Percentiles rank a stretch among this genome's conserved stretches.
These are phyloP conservation scores for Eilema caniola DNA, from an alignment of 2,888 invertebrate species.

Conservation along the genomic window DNA sequence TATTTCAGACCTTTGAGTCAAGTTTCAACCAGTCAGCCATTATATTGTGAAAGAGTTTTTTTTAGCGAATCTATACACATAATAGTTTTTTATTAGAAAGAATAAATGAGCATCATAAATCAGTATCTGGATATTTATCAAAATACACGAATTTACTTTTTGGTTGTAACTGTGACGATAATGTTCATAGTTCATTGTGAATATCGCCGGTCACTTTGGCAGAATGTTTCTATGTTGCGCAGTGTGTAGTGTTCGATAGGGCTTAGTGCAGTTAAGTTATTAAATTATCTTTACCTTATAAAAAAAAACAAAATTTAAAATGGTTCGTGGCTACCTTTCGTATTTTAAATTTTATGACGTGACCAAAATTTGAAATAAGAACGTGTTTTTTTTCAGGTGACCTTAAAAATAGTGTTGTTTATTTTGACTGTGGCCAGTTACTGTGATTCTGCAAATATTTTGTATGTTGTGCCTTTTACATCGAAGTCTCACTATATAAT, in stretches of 20 bases:
- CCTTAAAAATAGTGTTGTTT: constrained; percentile 33
- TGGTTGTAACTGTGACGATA: constrained; percentile 7
- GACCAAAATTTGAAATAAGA: background rate
- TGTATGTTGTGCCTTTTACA: constrained; percentile 80
- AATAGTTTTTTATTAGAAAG: too few relatives aligned
- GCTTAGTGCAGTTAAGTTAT: background rate
- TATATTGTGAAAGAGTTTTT: too few relatives aligned
- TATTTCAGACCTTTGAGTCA: too few relatives aligned
- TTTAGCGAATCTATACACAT: too few relatives aligned
- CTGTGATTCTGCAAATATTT: constrained; percentile 73
- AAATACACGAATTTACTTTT: background rate
- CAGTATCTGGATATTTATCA: constrained; percentile 4
- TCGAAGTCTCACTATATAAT: constrained; percentile 81
- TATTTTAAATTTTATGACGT: background rate
- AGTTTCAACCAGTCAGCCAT: too few relatives aligned
- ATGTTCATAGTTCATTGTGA: background rate
- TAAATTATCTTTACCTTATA: background rate
- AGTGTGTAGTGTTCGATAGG: constrained; percentile 21
- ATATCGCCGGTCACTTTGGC: constrained; percentile 14
- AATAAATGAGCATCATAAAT: too few relatives aligned
- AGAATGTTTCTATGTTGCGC: constrained; percentile 8
- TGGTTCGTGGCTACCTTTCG: constrained; percentile 2
- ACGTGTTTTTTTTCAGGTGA: constrained; percentile 42
- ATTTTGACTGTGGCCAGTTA: constrained; percentile 34
- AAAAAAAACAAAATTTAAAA: constrained; percentile 17